A percentile compares a stretch with the other conserved stretches of the same genome.
These are phyloP conservation scores for Sturnira hondurensis DNA, from an alignment of 2,113 vertebrate genomes.

Conservation along the genomic window DNA sequence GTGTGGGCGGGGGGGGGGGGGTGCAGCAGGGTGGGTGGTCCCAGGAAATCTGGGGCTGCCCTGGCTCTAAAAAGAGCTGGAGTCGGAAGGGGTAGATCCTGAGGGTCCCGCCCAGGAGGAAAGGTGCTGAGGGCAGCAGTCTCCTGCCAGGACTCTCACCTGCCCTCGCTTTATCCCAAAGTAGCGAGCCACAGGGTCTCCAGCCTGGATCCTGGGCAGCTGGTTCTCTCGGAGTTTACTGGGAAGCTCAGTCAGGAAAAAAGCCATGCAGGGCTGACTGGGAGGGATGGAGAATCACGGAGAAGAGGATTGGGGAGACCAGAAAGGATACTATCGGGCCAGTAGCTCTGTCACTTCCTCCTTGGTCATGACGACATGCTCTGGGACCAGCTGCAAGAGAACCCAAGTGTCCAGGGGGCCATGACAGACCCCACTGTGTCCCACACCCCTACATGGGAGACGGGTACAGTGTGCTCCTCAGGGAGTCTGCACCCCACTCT, in stretches of 20 bases:
- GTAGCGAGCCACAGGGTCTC: constrained; percentile 96
- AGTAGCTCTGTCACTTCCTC: constrained; percentile 95
- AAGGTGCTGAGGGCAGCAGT: neutral
- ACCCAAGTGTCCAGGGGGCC: too few relatives aligned
- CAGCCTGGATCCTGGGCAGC: constrained; percentile 95
- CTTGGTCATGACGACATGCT: constrained; percentile 98
- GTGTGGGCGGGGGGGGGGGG: neutral
- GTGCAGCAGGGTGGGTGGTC: too few relatives aligned
- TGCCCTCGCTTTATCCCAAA: constrained; percentile 98
- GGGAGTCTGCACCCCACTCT: too few relatives aligned
- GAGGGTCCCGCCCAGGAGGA: neutral
- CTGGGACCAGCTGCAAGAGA: constrained; percentile 90
- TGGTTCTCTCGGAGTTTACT: constrained; percentile 98
- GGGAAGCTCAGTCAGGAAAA: constrained; percentile 69
- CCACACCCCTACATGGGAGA: neutral
- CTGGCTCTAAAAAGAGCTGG: neutral
- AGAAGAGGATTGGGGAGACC: neutral
- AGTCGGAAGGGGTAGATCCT: neutral
- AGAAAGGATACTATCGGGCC: constrained; percentile 95
- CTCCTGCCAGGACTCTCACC: constrained; percentile 77
- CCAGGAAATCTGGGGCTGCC: neutral
- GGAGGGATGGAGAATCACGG: neutral
- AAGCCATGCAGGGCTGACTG: rapidly evolving
- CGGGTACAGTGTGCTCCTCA: neutral
- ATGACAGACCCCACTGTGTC: rapidly evolving